Evolutionary conservation across 2,888 invertebrate genomes (phyloP).

Genomic region (Pristionchus arcanus): DNA sequence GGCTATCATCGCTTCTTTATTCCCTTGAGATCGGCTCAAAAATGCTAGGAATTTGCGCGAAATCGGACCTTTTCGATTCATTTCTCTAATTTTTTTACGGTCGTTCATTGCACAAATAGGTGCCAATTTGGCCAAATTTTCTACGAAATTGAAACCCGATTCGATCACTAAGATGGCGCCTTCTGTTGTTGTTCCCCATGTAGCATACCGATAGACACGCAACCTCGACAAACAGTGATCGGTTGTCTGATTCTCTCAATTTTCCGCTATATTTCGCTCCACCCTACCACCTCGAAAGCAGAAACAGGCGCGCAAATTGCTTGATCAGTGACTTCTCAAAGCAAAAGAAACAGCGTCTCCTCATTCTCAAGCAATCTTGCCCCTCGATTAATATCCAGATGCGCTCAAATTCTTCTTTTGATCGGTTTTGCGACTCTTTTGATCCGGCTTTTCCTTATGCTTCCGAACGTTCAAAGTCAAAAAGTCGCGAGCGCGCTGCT

Average conservation of each 20-base stretch:
- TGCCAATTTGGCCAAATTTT: no score
- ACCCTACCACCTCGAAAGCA: background rate
- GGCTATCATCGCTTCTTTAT: constrained; percentile 43
- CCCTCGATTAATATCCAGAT: no score
- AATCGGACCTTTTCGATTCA: background rate
- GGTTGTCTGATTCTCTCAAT: background rate
- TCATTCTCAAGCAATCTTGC: no score
- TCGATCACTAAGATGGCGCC: no score
- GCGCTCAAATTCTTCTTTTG: background rate
- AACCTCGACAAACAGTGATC: background rate
- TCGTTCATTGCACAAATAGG: background rate
- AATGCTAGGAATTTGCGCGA: background rate
- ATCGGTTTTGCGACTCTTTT: background rate
- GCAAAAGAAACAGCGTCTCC: no score
- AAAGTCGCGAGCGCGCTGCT: background rate
- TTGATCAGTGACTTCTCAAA: background rate
- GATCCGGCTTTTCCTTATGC: background rate
- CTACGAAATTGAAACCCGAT: no score
- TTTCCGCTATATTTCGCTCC: background rate
- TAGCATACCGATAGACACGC: background rate
- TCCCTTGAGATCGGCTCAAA: background rate
- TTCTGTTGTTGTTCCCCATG: background rate
- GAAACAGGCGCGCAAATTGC: background rate
- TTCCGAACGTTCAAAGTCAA: constrained; percentile 1
- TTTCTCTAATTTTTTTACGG: no score